phyloP scores from a whole-genome alignment of 2,888 invertebrate species.

The Pristionchus maxplancki region DNA sequence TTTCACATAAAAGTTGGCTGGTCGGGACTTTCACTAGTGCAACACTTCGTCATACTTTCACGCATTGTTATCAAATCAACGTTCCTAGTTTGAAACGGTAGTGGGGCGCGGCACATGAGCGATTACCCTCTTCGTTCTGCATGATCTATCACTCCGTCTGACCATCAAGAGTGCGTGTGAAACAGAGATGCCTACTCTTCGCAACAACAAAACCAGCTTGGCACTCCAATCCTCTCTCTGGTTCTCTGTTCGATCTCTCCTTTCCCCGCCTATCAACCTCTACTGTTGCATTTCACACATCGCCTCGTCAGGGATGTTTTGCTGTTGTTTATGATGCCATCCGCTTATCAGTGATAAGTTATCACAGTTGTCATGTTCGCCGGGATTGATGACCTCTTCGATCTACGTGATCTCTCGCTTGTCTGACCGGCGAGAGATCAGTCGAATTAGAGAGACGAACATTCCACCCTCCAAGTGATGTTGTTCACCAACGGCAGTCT shows the following conservation, averaged over 20 bases:
- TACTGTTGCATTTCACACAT: not conserved
- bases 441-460: not conserved
- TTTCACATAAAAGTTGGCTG: not conserved
- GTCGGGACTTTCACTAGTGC: not conserved
- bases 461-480: not conserved
- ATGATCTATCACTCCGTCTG: not conserved
- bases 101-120: not conserved
- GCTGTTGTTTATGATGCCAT: not conserved
- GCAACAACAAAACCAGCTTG: not conserved
- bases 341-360: too few relatives aligned
- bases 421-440: not conserved
- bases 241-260: not conserved
- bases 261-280: not conserved
- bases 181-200: not conserved
- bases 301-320: not conserved
- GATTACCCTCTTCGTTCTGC: not conserved
- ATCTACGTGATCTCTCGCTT: not conserved
- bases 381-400: not conserved
- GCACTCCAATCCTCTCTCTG: not conserved
- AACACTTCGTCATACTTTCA: not conserved
- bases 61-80: not conserved
- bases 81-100: not conserved
- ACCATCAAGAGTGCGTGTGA: not conserved
- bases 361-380: not conserved
- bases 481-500: not conserved